Percentiles rank a stretch among this genome's conserved stretches.
These are phyloP conservation scores for Microctonus hyperodae DNA, from an alignment of 2,888 invertebrate species.

Conservation along the genomic window DNA sequence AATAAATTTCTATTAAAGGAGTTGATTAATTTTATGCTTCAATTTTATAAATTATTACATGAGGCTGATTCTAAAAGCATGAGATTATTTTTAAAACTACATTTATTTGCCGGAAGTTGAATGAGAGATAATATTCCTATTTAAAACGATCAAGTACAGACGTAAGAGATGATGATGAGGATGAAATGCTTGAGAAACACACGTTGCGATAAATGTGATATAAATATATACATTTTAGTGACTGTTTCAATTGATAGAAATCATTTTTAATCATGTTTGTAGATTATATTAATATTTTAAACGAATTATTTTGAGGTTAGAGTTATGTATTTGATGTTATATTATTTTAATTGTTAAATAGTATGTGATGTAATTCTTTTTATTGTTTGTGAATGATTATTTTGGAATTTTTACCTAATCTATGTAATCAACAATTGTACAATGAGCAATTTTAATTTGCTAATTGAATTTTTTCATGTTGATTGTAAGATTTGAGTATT, in stretches of 20 bases:
- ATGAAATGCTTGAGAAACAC: not conserved
- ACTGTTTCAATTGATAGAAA: not conserved
- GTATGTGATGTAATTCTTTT: too few relatives aligned
- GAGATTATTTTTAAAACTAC: not conserved
- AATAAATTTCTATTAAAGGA: too few relatives aligned
- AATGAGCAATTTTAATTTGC: not conserved
- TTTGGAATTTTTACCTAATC: too few relatives aligned
- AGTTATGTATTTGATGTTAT: too few relatives aligned
- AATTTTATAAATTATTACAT: not conserved
- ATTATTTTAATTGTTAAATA: too few relatives aligned
- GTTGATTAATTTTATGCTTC: not conserved
- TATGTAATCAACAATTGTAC: not conserved
- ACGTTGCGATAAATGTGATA: not conserved
- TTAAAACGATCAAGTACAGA: not conserved
- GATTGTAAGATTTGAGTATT: not conserved
- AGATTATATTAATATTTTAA: too few relatives aligned
- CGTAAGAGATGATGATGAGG: not conserved
- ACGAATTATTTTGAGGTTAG: too few relatives aligned
- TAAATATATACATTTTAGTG: not conserved
- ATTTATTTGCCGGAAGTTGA: conserved; percentile 1
- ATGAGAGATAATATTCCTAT: not conserved
- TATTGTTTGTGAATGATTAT: too few relatives aligned
- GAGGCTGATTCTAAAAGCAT: not conserved
- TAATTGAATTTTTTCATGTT: not conserved
- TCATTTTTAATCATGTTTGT: not conserved